These are phyloP conservation scores for Pelodytes ibericus DNA, from an alignment of 2,797 vertebrate genomes.

Conservation along the genomic window DNA sequence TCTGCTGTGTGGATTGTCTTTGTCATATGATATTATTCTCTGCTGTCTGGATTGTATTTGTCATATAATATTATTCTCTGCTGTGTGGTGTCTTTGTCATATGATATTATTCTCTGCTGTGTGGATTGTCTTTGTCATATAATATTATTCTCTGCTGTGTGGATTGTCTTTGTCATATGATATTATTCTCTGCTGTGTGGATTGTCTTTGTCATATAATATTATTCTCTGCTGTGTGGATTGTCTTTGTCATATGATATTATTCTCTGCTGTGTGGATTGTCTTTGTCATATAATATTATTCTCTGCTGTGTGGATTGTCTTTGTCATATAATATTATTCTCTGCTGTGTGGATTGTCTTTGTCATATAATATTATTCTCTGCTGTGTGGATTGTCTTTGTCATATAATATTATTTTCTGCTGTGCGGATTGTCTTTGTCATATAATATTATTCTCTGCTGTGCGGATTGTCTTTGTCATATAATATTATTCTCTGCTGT, in stretches of 20 bases:
- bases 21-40: constrained; percentile 37
- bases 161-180: constrained; percentile 24
- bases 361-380: constrained; percentile 38
- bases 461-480: constrained; percentile 16
- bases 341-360: constrained; percentile 24
- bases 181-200: constrained; percentile 34
- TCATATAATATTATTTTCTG: constrained; percentile 43
- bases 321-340: constrained; percentile 38
- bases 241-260: constrained; percentile 35
- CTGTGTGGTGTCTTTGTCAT: constrained; percentile 4
- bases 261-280: constrained; percentile 28
- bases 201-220: constrained; percentile 32
- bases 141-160: constrained; percentile 39
- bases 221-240: constrained; percentile 29
- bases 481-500: constrained; percentile 41
- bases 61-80: constrained; percentile 42
- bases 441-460: constrained; percentile 42
- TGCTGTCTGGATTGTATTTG: constrained; percentile 18
- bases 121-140: constrained; percentile 19
- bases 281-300: constrained; percentile 39
- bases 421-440: constrained; percentile 14
- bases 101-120: constrained; percentile 40
- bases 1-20: constrained; percentile 24
- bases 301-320: constrained; percentile 27
- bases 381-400: constrained; percentile 20